These are phyloP conservation scores for Tetropium fuscum DNA, from an alignment of 2,888 invertebrate species.

Conservation along the genomic window DNA sequence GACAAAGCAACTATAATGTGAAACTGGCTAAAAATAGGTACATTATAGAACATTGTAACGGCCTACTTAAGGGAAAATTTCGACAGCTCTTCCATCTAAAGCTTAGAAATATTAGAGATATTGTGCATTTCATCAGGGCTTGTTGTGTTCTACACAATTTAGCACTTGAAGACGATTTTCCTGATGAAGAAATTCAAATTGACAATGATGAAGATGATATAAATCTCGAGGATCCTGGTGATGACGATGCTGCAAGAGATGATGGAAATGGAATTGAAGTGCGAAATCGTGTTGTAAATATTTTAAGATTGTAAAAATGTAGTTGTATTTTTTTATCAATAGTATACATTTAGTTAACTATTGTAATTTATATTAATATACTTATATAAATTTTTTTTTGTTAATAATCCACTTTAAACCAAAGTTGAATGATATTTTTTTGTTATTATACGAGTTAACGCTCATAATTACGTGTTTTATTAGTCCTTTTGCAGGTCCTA, in stretches of 20 bases:
- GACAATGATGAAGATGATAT: no score
- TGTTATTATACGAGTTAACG: no score
- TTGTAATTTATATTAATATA: no score
- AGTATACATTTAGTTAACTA: no score
- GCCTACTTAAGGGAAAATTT: slow-evolving; percentile 27
- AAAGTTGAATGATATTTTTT: no score
- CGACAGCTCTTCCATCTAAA: slow-evolving; percentile 31
- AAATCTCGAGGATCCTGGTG: no score
- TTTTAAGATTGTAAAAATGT: background rate
- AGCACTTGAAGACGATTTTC: slow-evolving; percentile 14
- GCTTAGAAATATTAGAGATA: slow-evolving; percentile 18
- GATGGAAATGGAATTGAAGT: background rate
- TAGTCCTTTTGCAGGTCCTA: no score
- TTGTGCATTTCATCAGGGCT: slow-evolving; percentile 30
- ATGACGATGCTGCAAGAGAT: no score
- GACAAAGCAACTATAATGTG: slow-evolving; percentile 2
- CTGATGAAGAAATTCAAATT: background rate
- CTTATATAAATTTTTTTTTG: no score
- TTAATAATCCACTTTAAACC: no score
- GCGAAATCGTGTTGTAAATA: background rate
- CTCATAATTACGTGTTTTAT: no score
- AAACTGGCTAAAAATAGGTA: slow-evolving; percentile 15
- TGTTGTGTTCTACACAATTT: slow-evolving; percentile 29
- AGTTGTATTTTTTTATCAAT: no score
- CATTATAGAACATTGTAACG: slow-evolving; percentile 24